Percentiles rank a stretch among this genome's conserved stretches.
Conservation (phyloP, 1,140 invertebrate species). For the Lamellibrachia luymesi region DNA sequence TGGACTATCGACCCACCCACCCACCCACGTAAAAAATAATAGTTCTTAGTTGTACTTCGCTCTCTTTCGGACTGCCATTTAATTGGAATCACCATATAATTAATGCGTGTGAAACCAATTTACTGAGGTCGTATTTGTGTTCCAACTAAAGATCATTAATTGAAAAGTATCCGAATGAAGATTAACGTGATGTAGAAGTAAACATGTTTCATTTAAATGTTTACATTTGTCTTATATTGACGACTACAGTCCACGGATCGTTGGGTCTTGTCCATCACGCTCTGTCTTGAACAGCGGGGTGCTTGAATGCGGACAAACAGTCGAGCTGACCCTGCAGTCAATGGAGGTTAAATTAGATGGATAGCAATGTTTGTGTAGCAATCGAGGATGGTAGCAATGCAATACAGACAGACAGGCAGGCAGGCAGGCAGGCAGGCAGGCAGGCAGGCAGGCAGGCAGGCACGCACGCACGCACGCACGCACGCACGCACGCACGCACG, state of each 20-base stretch:
- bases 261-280: not conserved
- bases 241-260: not conserved
- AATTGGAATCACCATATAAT: not conserved
- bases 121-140: not conserved
- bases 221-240: not conserved
- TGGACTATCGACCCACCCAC: too few species aligned
- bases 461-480: too few species aligned
- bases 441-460: too few species aligned
- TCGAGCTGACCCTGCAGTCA: not conserved
- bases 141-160: not conserved
- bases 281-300: not conserved
- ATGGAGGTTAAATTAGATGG: not conserved
- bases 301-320: not conserved
- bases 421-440: too few species aligned
- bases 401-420: not conserved
- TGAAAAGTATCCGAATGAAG: not conserved
- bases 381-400: not conserved
- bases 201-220: slow-evolving; percentile 1
- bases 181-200: not conserved
- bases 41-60: too few species aligned
- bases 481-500: too few species aligned
- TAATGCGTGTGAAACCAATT: not conserved
- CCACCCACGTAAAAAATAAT: too few species aligned
- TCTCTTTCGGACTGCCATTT: not conserved
- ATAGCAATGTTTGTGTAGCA: not conserved